Evolutionary conservation across 2,888 invertebrate species (phyloP).

Genomic region (Syrphus vitripennis): DNA sequence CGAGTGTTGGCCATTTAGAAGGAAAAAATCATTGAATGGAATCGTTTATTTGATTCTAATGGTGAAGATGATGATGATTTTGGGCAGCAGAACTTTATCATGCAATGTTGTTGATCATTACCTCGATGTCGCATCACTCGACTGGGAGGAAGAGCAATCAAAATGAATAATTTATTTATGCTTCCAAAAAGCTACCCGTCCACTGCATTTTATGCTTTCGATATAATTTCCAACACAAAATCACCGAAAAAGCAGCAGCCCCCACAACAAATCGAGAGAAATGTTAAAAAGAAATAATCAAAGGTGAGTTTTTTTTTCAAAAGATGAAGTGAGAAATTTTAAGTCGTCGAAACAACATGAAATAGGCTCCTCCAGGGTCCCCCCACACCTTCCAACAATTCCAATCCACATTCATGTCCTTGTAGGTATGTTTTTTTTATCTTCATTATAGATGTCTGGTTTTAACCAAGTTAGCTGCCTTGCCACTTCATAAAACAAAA

Average conservation of each 20-base stretch:
- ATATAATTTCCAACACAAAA: constrained; percentile 59
- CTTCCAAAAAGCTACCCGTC: constrained; percentile 66
- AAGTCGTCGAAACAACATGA: background rate
- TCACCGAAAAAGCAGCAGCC: constrained; percentile 60
- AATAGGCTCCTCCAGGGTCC: background rate
- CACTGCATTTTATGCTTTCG: constrained; percentile 66
- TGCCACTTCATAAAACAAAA: constrained; percentile 1
- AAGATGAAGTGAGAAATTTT: constrained; percentile 9
- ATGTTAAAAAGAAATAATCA: constrained; percentile 70
- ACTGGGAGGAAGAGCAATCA: constrained; percentile 59
- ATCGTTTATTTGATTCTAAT: constrained; percentile 45
- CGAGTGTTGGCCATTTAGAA: constrained; percentile 19
- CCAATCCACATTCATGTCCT: constrained; percentile 12
- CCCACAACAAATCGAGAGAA: constrained; percentile 66
- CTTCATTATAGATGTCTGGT: background rate
- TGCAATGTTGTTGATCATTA: constrained; percentile 59
- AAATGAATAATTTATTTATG: constrained; percentile 68
- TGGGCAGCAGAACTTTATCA: constrained; percentile 19
- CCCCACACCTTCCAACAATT: constrained; percentile 12
- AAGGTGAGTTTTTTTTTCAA: too few relatives aligned
- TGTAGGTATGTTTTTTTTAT: constrained; percentile 20
- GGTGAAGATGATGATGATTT: constrained; percentile 7
- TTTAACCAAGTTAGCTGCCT: background rate
- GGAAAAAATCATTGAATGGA: constrained; percentile 40
- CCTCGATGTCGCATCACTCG: constrained; percentile 1